A percentile compares a stretch with the other conserved stretches of the same genome.
Conservation (phyloP, 2,113 vertebrate genomes). For the Aspidoscelis tigris region DNA sequence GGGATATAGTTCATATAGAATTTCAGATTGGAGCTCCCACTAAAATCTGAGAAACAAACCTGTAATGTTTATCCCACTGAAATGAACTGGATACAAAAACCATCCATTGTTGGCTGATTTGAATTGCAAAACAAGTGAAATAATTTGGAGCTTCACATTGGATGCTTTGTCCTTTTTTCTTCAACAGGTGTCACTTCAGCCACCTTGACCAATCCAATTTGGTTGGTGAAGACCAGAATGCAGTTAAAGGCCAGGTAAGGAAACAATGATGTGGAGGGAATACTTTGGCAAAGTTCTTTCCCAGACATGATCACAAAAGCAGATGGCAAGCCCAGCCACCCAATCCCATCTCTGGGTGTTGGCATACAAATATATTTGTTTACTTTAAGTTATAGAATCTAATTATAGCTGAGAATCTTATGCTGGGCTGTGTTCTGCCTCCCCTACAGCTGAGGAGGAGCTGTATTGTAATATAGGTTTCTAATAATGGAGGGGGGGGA, state of each 20-base stretch:
- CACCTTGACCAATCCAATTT: conserved; percentile 71
- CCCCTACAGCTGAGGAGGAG: too few species aligned
- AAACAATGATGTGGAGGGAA: not conserved
- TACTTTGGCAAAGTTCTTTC: not conserved
- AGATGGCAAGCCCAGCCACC: not conserved
- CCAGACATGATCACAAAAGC: not conserved
- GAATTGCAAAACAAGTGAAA: not conserved
- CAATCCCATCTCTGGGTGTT: too few species aligned
- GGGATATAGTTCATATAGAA: not conserved
- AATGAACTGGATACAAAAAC: not conserved
- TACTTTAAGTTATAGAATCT: too few species aligned
- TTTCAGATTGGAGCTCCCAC: not conserved
- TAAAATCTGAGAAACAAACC: not conserved
- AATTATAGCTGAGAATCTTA: too few species aligned
- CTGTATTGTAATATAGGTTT: too few species aligned
- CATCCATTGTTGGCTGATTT: not conserved
- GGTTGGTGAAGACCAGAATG: conserved; percentile 74
- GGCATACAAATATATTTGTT: too few species aligned
- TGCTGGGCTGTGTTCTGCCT: too few species aligned
- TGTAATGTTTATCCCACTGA: not conserved
- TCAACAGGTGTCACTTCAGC: conserved; percentile 59
- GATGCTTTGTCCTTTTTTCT: not conserved
- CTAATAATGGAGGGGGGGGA: not conserved
- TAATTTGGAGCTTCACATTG: not conserved
- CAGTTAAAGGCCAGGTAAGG: conserved; percentile 70